These are phyloP conservation scores for Zygaena filipendulae DNA, from an alignment of 2,888 invertebrate species.

Conservation along the genomic window DNA sequence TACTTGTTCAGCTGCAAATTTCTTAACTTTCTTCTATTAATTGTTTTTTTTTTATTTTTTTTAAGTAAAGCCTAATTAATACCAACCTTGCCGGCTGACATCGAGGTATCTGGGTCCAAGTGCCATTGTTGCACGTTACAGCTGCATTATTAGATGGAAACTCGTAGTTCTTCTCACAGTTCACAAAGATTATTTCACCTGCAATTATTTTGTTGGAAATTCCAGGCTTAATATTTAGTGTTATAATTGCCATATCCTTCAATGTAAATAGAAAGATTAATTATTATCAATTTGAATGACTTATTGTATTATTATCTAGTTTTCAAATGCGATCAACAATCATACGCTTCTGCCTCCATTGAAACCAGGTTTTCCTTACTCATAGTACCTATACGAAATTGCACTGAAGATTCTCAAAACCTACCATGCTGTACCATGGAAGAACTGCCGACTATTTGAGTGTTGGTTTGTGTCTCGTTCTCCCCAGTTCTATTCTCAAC, in stretches of 20 bases:
- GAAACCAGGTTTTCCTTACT: too few relatives aligned
- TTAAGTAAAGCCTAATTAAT: neutral
- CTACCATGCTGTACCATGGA: slow-evolving; percentile 64
- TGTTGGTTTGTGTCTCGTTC: slow-evolving; percentile 62
- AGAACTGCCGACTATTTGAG: slow-evolving; percentile 59
- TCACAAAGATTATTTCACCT: slow-evolving; percentile 71
- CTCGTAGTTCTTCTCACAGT: slow-evolving; percentile 88
- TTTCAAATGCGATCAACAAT: too few relatives aligned
- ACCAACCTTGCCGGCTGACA: slow-evolving; percentile 81
- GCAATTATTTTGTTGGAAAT: slow-evolving; percentile 12
- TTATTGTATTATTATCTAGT: too few relatives aligned
- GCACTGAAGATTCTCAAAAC: too few relatives aligned
- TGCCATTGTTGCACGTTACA: slow-evolving; percentile 92
- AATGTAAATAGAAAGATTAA: too few relatives aligned
- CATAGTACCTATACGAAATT: too few relatives aligned
- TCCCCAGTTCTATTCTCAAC: slow-evolving; percentile 67
- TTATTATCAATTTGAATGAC: too few relatives aligned
- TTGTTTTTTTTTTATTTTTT: neutral
- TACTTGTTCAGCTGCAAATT: too few relatives aligned
- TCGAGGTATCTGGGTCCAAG: slow-evolving; percentile 93
- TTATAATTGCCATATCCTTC: neutral
- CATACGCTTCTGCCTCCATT: too few relatives aligned
- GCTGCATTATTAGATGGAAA: slow-evolving; percentile 79
- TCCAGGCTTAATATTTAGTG: neutral
- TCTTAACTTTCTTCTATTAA: neutral